Evolutionary conservation across 1,140 invertebrate genomes (phyloP), one percentile per base, ranked within the genome.

Genomic region (Brachionus rotundiformis): DNA sequence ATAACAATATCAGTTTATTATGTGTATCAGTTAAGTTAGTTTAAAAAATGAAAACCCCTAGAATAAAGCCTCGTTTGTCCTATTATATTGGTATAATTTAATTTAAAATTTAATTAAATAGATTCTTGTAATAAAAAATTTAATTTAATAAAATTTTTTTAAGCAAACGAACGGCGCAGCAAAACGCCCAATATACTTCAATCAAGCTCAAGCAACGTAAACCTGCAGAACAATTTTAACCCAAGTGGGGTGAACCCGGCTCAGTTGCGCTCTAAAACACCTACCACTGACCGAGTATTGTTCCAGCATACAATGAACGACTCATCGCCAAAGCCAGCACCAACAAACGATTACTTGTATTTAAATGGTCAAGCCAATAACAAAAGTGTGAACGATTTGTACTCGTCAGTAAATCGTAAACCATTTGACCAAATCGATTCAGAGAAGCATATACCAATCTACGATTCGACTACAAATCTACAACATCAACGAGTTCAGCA

Each of bases 131-230:
- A 54, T 54, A 54, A 54, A 19, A 19, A 11, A 49, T 19, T 25
- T 19, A 54, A 54, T 1, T 54, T 49, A 54, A 11, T 2, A 44
- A 11, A 44, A 44, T 44, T 11, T 8, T 47, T 47, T 47, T 47
- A n/a, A 65, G 31, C 25, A 36, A 49, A 8, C 19, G 76, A 79
- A 41, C 44, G 76, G 10, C 44, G 76, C 47, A 63, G 47, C 16
- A 79, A 79, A 79, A 79, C 76, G 10, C 76, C 76, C 11, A 79
- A 79, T 13, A 79, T 79, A n/a, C 29, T 79, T 19, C 68, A 73
- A 47, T 47, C 68, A 27, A 73, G 68, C 29, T 47, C 68, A 25
- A 73, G 68, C 29, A 73, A 73, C 36, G 7, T 39, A 0, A 73
- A 73, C 47, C 16, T 79, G 33, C n/a, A 23, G 19, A 25, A 25